phyloP scores from a whole-genome alignment of 2,113 vertebrate species.

The Falcunculus frontatus region DNA sequence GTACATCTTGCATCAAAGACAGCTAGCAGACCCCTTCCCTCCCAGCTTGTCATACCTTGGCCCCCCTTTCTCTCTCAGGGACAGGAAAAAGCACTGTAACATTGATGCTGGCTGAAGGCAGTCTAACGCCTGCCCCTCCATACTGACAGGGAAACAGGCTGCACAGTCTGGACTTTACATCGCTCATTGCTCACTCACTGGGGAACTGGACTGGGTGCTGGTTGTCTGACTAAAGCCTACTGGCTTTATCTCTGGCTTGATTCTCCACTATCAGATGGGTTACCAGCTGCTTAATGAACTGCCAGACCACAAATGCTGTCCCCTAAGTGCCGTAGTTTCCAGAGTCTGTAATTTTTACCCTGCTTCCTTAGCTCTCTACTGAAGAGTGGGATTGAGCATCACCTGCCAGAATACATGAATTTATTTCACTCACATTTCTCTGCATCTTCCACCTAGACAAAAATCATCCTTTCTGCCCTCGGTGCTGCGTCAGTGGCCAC shows the following conservation, averaged over 20 bases:
- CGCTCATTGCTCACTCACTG: rapidly evolving
- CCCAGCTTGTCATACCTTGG: not conserved
- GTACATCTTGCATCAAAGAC: not conserved
- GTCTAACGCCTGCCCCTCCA: not conserved
- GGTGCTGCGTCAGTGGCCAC: not conserved
- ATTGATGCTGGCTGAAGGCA: not conserved
- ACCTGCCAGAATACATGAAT: not conserved
- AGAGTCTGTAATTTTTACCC: not conserved
- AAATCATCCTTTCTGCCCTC: not conserved
- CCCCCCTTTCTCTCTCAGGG: not conserved
- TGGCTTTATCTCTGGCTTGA: not conserved
- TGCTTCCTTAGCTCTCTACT: not conserved
- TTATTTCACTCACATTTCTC: not conserved
- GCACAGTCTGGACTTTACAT: rapidly evolving
- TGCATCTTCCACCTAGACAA: not conserved
- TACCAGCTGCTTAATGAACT: not conserved
- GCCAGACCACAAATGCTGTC: not conserved
- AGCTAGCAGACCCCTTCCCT: not conserved
- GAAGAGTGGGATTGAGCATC: not conserved
- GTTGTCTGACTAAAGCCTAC: not conserved
- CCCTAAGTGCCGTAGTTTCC: not conserved
- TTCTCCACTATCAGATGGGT: not conserved
- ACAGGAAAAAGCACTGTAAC: rapidly evolving
- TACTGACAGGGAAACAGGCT: not conserved
- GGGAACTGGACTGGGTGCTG: not conserved